Evolutionary conservation across 2,797 vertebrate species (phyloP).

Genomic region (Pempheris klunzingeri): DNA sequence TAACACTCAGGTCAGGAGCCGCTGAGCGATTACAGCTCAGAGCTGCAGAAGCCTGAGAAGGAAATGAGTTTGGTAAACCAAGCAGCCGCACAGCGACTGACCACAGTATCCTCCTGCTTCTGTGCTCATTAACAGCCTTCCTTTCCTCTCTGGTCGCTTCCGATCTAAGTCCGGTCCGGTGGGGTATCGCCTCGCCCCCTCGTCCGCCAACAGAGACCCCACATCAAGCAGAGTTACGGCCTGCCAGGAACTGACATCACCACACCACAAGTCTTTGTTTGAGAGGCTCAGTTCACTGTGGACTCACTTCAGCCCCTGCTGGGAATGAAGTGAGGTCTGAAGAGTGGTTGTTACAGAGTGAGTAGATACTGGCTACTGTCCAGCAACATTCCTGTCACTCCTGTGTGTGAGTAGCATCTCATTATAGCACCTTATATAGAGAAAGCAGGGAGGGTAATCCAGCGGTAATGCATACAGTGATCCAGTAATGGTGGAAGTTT

Average conservation of each 20-base stretch:
- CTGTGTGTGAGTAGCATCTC: conserved; percentile 44
- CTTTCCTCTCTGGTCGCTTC: conserved; percentile 50
- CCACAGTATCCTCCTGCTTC: conserved; percentile 73
- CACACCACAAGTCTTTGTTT: conserved; percentile 70
- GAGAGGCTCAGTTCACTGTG: conserved; percentile 43
- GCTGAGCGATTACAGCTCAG: conserved; percentile 24
- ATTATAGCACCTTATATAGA: conserved; percentile 65
- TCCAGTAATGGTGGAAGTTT: conserved; percentile 20
- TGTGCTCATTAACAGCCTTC: conserved; percentile 64
- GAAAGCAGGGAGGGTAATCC: conserved; percentile 31
- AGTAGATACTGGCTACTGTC: conserved; percentile 66
- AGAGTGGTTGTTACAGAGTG: conserved; percentile 44
- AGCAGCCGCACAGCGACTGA: conserved; percentile 35
- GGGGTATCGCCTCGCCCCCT: conserved; percentile 56
- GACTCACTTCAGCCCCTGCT: conserved; percentile 43
- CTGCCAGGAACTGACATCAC: conserved; percentile 74
- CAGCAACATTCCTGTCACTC: conserved; percentile 64
- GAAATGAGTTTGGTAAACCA: conserved; percentile 58
- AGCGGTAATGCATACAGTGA: conserved; percentile 17
- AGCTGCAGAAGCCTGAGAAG: conserved; percentile 36
- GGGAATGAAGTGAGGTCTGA: too few relatives aligned
- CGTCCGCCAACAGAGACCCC: conserved; percentile 57
- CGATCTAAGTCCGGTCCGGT: conserved; percentile 54
- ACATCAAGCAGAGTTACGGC: conserved; percentile 69
- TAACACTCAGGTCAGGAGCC: conserved; percentile 33